Percentiles rank a stretch among this genome's conserved stretches.
phyloP scores from a whole-genome alignment of 2,888 invertebrate species.

The Dryomyza anilis region DNA sequence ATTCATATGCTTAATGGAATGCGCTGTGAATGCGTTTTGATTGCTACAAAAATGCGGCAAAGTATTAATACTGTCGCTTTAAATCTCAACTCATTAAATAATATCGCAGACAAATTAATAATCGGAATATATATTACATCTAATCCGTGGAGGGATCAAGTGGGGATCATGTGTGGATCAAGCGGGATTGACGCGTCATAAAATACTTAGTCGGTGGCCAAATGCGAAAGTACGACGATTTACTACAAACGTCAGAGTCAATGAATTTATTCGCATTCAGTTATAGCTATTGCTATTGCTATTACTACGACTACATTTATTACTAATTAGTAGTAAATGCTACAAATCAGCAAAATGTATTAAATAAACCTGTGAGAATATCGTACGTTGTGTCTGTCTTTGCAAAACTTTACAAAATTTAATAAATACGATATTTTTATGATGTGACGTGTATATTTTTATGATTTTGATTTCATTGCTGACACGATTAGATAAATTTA shows the following conservation, averaged over 20 bases:
- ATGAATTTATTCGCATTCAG: neutral
- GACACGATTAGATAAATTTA: conserved; percentile 15
- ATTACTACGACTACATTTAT: neutral
- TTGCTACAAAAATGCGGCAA: neutral
- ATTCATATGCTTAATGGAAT: neutral
- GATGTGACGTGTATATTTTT: no score
- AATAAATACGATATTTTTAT: neutral
- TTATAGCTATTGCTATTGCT: neutral
- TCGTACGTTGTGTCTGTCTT: neutral
- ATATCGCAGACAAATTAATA: conserved; percentile 7
- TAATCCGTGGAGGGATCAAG: conserved; percentile 56
- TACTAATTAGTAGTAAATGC: neutral
- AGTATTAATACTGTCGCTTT: neutral
- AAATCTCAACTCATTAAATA: conserved; percentile 12
- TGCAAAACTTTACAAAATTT: neutral
- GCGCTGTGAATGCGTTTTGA: neutral
- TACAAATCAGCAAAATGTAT: no score
- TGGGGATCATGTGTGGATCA: conserved; percentile 44
- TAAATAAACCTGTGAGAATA: neutral
- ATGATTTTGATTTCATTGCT: conserved; percentile 6
- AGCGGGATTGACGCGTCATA: neutral
- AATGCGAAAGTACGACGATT: neutral
- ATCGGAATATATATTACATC: conserved; percentile 49
- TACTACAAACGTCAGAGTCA: neutral
- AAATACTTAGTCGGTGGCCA: neutral